A percentile compares a stretch with the other conserved stretches of the same genome.
Evolutionary conservation across 2,113 vertebrate genomes (phyloP).

Genomic region (Tachysurus fulvidraco): DNA sequence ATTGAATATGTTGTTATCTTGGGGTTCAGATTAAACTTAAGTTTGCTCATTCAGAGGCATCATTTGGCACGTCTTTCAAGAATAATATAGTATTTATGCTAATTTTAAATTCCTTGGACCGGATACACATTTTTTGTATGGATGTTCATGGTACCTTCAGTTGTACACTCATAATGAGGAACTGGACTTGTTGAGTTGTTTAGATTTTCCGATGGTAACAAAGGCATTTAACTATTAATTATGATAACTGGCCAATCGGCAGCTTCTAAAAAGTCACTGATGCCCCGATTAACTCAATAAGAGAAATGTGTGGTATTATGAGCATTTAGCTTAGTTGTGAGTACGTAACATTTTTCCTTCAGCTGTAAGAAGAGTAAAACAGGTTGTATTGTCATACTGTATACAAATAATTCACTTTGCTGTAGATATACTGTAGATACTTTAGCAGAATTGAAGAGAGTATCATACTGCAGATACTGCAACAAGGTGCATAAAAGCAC

Average conservation of each 20-base stretch:
- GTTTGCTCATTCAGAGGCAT: background rate
- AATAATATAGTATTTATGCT: background rate
- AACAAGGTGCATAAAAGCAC: background rate
- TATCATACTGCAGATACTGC: background rate
- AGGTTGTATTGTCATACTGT: no score
- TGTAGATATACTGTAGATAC: no score
- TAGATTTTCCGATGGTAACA: background rate
- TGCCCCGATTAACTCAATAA: no score
- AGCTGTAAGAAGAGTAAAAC: background rate
- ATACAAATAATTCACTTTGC: background rate
- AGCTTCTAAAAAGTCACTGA: background rate
- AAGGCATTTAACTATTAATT: background rate
- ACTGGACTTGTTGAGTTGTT: background rate
- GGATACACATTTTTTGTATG: background rate
- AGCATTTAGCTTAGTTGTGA: background rate
- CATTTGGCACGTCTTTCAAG: background rate
- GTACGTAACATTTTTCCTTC: background rate
- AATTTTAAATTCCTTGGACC: rapidly evolving
- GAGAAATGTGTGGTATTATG: background rate
- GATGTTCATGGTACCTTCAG: background rate
- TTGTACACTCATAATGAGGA: background rate
- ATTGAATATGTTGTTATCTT: background rate
- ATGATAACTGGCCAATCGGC: background rate
- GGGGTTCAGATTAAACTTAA: background rate
- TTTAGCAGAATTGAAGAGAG: background rate